Evolutionary conservation across 2,888 invertebrate genomes (phyloP).

Genomic region (Drosophila acutilabella): DNA sequence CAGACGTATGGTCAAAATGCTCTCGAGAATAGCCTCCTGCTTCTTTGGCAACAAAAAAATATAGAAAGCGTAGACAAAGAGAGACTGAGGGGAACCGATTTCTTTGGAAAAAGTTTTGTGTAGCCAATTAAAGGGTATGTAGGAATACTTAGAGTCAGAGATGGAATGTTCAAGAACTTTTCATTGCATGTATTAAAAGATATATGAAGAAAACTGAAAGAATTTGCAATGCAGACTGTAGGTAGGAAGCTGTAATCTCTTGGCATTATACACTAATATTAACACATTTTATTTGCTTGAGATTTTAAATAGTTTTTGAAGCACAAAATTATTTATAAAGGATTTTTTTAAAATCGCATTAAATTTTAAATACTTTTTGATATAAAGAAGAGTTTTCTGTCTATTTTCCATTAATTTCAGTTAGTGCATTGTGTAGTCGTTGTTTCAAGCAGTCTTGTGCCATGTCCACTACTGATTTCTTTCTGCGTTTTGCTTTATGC

Average conservation of each 20-base stretch:
- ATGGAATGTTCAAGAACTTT: not conserved
- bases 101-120: conserved; percentile 39
- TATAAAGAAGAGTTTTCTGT: too few relatives aligned
- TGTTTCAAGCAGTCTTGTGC: conserved; percentile 15
- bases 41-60: conserved; percentile 47
- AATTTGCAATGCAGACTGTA: too few relatives aligned
- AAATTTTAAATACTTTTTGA: too few relatives aligned
- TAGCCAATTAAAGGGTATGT: conserved; percentile 25
- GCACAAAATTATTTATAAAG: too few relatives aligned
- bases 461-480: conserved; percentile 65
- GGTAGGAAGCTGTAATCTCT: too few relatives aligned
- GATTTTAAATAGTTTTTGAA: too few relatives aligned
- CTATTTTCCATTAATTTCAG: not conserved
- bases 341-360: too few relatives aligned
- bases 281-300: too few relatives aligned
- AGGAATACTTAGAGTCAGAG: not conserved
- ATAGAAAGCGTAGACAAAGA: conserved; percentile 22
- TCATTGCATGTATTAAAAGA: not conserved
- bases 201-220: not conserved
- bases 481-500: conserved; percentile 77
- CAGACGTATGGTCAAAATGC: conserved; percentile 77
- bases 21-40: conserved; percentile 74
- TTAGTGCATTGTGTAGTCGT: conserved; percentile 34
- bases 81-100: conserved; percentile 32
- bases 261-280: too few relatives aligned